Base-by-base conservation (phyloP, 2,113 vertebrate genomes). In the Brachyhypopomus gauderio region DNA sequence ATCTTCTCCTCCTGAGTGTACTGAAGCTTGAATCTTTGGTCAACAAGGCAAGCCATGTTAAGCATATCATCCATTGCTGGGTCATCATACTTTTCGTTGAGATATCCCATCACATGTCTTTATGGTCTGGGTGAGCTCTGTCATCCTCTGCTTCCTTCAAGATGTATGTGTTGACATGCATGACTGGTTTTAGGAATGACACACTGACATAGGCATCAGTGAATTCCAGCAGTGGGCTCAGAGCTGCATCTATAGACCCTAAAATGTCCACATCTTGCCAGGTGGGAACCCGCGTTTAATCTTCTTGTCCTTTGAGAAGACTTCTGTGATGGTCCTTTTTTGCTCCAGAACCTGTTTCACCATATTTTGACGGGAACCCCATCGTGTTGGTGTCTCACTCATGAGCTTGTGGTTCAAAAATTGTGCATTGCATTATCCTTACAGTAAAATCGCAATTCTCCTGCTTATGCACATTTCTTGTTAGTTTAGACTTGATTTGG, bases 31-130 rank as follows among this genome's bases (percentile, higher is more conserved):
- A n/a, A n/a, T n/a, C n/a, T n/a, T n/a, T n/a, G n/a, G n/a, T n/a
- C n/a, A n/a, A n/a, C n/a, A n/a, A n/a, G n/a, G n/a, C 41, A 58
- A 63, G 74, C 59, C 58, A 75, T 62, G 56, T 75, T 30, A 75
- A 75, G 58, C 17, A 76, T 27, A 63, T 48, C 12, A 45, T 64
- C 74, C n/a, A 63, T 27, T 20, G 36, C 6, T 63, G 36, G 74
- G 30, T 76, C 36, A 63, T 63, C 36, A 60, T 60, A 75, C 19
- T 75, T 75, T 63, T 63, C 3, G 2, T 76, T 76, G 14, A 76
- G 58, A 59, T 76, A 76, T 64, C n/a, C 59, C 74, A 76, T 76
- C n/a, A 76, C 59, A 27, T 76, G 36, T 76, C 59, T 64, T 75
- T 63, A 45, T 76, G 74, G 59, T 45, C 74, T 20, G 14, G 36